A percentile compares a stretch with the other conserved stretches of the same genome.
phyloP scores from a whole-genome alignment of 2,888 invertebrate genomes.

The Herminia tarsipennalis region DNA sequence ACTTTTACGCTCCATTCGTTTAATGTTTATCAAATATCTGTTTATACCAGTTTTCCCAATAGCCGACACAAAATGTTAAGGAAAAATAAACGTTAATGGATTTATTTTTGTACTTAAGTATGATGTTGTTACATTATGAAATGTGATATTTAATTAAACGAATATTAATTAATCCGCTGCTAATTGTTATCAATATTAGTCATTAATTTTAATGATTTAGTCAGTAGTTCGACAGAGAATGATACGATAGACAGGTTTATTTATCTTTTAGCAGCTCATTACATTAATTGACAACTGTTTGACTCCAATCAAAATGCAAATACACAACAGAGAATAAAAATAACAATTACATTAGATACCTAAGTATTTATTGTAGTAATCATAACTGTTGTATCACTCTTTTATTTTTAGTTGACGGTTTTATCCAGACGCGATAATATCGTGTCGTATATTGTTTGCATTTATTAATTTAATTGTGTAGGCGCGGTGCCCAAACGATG shows the following conservation, averaged over 20 bases:
- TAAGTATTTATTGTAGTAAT: no score
- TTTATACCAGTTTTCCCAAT: constrained; percentile 37
- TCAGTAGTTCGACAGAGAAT: no score
- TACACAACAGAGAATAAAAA: no score
- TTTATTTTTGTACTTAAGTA: background rate
- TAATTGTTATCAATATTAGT: background rate
- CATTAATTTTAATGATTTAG: constrained; percentile 2
- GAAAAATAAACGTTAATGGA: constrained; percentile 10
- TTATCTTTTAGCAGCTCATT: constrained; percentile 2
- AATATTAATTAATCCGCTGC: no score
- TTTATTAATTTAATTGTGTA: constrained; percentile 35
- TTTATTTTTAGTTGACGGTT: background rate
- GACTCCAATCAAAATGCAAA: background rate
- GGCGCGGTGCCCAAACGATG: constrained; percentile 27
- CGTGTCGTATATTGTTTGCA: constrained; percentile 15
- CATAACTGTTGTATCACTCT: no score
- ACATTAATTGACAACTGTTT: constrained; percentile 1
- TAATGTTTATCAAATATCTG: constrained; percentile 46
- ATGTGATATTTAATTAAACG: no score
- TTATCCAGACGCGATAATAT: constrained; percentile 1
- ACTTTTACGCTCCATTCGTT: constrained; percentile 57
- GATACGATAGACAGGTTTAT: background rate
- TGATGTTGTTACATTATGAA: background rate
- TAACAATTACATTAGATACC: no score
- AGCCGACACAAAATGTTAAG: constrained; percentile 11